Base-by-base conservation (phyloP, 2,888 invertebrate species). In the Thereva unica region DNA sequence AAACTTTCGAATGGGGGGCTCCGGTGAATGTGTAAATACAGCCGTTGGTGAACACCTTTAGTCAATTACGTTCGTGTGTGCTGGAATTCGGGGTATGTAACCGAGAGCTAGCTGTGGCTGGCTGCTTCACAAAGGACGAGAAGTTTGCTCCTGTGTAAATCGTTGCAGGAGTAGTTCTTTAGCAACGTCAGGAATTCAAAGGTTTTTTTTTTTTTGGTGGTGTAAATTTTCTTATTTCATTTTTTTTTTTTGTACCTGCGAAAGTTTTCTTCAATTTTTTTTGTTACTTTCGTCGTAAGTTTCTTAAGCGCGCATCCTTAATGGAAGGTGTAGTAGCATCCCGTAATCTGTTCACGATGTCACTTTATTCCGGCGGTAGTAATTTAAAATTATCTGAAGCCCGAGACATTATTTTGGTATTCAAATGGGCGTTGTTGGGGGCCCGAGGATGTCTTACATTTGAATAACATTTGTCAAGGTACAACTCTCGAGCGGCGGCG, bases 361-460 rank as follows among this genome's bases (percentile, higher is more conserved):
- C 61, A 50, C 50, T 34, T 37, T 50, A 42, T 9, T 61, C 61
- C 8, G 23, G 23, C 23, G 23, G 23, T 49, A 50, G 61, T 50
- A 50, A 61, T 50, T 61, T 61, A 9, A 61, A 61, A 61, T 50
- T 61, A 50, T 61, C 50, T 42, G 37, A 50, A 23, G 23, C 61
- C 50, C 42, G 61, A 41, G 50, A 61, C 49, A 50, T 61, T 61
- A 61, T 61, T 49, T 59, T 61, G 61, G 50, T 50, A 50, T 61
- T 61, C 61, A 61, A 50, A 61, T 61, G 61, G 23, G 23, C 23
- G 23, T 23, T 23, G 23, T 61, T 23, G 50, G 49, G 49, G 40
- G 40, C 50, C 10, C 50, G 50, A 61, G 50, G 38, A 50, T 23
- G 50, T 37, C 40, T 61, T 50, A 50, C 41, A 50, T 61, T 61